A percentile compares a stretch with the other conserved stretches of the same genome.
phyloP scores from a whole-genome alignment of 2,888 invertebrate genomes.

The Ochropleura leucogaster region DNA sequence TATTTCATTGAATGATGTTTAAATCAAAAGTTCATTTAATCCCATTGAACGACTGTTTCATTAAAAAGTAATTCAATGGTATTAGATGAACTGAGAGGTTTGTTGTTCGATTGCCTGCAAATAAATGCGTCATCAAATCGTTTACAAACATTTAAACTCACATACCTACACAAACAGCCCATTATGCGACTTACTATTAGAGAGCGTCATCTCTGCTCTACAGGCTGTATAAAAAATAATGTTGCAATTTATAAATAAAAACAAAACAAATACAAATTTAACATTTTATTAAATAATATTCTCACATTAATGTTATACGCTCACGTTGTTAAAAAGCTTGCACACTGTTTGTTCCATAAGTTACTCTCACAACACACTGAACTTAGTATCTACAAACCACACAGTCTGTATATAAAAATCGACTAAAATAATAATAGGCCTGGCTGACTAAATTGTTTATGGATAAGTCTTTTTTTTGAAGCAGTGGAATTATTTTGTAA shows the following conservation, averaged over 20 bases:
- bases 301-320: slow-evolving; percentile 76
- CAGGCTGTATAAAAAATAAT: no score
- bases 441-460: slow-evolving; percentile 41
- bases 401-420: slow-evolving; percentile 78
- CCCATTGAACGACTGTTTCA: no score
- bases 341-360: slow-evolving; percentile 89
- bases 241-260: slow-evolving; percentile 25
- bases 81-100: no score
- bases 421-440: slow-evolving; percentile 82
- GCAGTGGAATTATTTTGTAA: slow-evolving; percentile 14
- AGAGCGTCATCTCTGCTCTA: no score
- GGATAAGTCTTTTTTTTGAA: slow-evolving; percentile 33
- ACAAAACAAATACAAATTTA: slow-evolving; percentile 78
- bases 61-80: no score
- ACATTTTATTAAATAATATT: slow-evolving; percentile 90
- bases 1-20: no score
- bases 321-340: slow-evolving; percentile 85
- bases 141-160: no score
- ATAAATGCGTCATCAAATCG: no score
- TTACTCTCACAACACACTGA: slow-evolving; percentile 85
- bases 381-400: slow-evolving; percentile 82
- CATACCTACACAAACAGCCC: no score
- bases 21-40: no score
- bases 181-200: no score
- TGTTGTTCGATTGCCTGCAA: no score